Conservation (phyloP, 2,113 vertebrate genomes). For the Nothoprocta perdicaria region DNA sequence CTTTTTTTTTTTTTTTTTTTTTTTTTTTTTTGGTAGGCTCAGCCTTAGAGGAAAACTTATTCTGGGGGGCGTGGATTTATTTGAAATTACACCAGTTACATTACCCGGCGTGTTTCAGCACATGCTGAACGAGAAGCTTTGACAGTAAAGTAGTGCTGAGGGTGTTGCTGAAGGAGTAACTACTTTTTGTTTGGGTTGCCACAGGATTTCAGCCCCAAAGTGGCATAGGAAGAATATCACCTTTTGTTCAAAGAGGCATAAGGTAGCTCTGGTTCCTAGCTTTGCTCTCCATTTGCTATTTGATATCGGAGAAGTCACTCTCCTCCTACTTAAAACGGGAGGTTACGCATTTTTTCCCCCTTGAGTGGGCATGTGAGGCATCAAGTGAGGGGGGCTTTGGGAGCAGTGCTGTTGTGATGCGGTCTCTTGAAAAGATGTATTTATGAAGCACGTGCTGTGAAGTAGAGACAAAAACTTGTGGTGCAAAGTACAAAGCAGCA, state of each 20-base stretch:
- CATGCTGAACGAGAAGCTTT: too few relatives aligned
- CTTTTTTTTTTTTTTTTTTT: too few relatives aligned
- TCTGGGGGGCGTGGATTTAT: too few relatives aligned
- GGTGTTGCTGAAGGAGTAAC: neutral
- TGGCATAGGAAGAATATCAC: neutral
- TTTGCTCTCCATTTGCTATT: neutral
- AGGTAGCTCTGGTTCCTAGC: neutral
- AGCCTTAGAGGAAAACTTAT: neutral
- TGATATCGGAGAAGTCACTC: neutral
- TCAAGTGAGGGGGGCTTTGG: neutral
- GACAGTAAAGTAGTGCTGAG: too few relatives aligned
- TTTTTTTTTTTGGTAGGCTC: too few relatives aligned
- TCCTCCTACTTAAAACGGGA: neutral
- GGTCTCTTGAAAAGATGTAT: neutral
- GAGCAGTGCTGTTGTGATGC: neutral
- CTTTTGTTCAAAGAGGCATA: neutral
- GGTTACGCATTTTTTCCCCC: neutral
- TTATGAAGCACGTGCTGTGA: rapidly evolving
- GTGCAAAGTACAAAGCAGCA: rapidly evolving
- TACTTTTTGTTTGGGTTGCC: too few relatives aligned
- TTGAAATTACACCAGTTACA: too few relatives aligned
- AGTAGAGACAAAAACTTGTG: neutral
- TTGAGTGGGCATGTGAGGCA: neutral
- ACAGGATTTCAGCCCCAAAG: too few relatives aligned
- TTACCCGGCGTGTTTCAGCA: too few relatives aligned